Evolutionary conservation across 1,140 invertebrate species (phyloP), one percentile per base, ranked within the genome.

Genomic region (Rhyzopertha dominica): DNA sequence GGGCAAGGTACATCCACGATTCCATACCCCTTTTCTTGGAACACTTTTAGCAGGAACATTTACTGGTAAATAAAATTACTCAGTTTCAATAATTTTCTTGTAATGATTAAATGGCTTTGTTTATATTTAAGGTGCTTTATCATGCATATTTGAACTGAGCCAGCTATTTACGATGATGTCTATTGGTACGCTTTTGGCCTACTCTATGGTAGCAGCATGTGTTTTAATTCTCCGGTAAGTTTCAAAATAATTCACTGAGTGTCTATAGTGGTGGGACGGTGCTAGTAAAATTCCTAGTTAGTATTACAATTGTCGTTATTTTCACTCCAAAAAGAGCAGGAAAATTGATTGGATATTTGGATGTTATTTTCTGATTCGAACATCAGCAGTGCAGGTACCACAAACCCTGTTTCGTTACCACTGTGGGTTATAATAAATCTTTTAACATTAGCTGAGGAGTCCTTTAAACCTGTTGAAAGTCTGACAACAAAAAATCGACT

Each of bases 131-230:
- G 85, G 79, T 30, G 46, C 81, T 10, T 73, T 91, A 65, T 85
- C 87, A 5, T 76, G 81, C 43, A 64, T 91, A 28, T 90, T 92
- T 59, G 77, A 90, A 51, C 65, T 90, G 1, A 72, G 74, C 22
- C 80, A 85, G 58, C 68, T 92, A 2, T 79, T 90, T 12, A 81
- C 86, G 46, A 90, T 92, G 85, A 88, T 92, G 85, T 87, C 85
- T 4, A 90, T 92, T 56, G 88, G 88, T 30, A 91, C 89, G 2
- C 63, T 92, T 4, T 63, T 90, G 35, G 87, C 88, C 10, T 92
- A 91, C 66, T 84, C 85, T 0, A 80, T 91, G 54, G 89, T 92
- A 2, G 84, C 85, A n/a, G 74, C 81, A 12, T 90, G 82, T 62
- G 85, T 92, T 1, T 69, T 91, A 3, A 75, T 91, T 54, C 66